A percentile compares a stretch with the other conserved stretches of the same genome.
Evolutionary conservation across 2,888 invertebrate species (phyloP).

Genomic region (Drosophila infuscata): DNA sequence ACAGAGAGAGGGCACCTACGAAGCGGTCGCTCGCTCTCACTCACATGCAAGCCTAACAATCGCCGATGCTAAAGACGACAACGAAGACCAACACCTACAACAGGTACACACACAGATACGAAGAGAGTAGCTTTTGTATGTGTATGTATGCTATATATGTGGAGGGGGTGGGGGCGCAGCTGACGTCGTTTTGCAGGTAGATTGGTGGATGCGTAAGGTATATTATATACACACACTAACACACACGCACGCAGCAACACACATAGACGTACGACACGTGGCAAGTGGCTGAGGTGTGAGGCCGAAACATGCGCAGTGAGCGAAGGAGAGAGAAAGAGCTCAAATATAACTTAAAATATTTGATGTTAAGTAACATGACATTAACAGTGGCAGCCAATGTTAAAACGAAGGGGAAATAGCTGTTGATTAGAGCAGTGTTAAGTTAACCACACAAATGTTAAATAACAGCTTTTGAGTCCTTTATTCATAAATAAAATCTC

Average conservation of each 20-base stretch:
- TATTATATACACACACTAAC: conserved; percentile 76
- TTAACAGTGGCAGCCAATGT: conserved; percentile 9
- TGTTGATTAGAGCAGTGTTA: conserved; percentile 31
- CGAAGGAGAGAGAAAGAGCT: conserved; percentile 19
- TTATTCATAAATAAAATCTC: conserved; percentile 49
- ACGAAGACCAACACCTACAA: conserved; percentile 66
- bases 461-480: conserved; percentile 15
- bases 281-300: conserved; percentile 55
- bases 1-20: conserved; percentile 62
- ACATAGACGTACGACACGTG: conserved; percentile 48
- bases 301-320: conserved; percentile 57
- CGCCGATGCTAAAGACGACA: conserved; percentile 46
- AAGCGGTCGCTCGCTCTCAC: conserved; percentile 46
- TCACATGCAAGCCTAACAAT: conserved; percentile 8
- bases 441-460: conserved; percentile 11
- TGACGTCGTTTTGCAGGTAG: conserved; percentile 82
- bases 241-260: conserved; percentile 35
- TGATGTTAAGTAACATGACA: conserved; percentile 19
- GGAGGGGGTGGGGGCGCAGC: conserved; percentile 50
- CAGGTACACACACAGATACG: conserved; percentile 61
- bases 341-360: neutral
- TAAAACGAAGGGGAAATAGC: conserved; percentile 41
- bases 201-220: conserved; percentile 85
- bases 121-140: conserved; percentile 46
- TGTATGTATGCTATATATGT: conserved; percentile 31